Conservation (phyloP, 2,113 vertebrate genomes). For the Macroglossus sobrinus region DNA sequence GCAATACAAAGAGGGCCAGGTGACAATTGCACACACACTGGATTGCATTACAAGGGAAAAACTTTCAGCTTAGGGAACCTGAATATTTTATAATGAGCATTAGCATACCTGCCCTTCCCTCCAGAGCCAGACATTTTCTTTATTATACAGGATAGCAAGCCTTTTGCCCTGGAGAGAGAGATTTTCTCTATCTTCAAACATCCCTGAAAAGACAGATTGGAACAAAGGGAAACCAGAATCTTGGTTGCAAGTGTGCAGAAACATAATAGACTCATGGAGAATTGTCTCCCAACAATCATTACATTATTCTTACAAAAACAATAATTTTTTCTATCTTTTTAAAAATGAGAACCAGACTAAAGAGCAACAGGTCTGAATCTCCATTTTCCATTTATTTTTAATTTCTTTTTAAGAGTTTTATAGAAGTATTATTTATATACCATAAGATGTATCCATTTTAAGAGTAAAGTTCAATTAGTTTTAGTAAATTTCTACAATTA, state of each 20-base stretch:
- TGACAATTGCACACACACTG: not conserved
- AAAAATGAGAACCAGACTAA: not conserved
- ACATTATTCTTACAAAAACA: not conserved
- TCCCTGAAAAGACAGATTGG: not conserved
- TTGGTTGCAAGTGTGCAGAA: not conserved
- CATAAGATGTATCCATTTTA: not conserved
- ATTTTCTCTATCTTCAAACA: not conserved
- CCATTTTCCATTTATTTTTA: not conserved
- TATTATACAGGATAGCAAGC: not conserved
- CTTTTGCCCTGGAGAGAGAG: not conserved
- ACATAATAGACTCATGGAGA: not conserved
- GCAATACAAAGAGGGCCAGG: not conserved
- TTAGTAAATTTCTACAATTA: not conserved
- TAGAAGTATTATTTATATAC: not conserved
- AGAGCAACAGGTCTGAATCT: not conserved
- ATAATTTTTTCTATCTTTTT: not conserved
- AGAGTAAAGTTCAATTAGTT: not conserved
- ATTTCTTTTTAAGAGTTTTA: not conserved
- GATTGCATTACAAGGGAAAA: not conserved
- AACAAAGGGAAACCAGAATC: not conserved
- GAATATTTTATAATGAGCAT: not conserved
- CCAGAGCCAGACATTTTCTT: not conserved
- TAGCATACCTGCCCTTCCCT: not conserved
- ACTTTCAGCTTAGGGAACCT: not conserved
- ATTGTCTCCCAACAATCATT: not conserved